A percentile compares a stretch with the other conserved stretches of the same genome.
phyloP scores from a whole-genome alignment of 2,797 vertebrate species.

The Sebastolobus alascanus region DNA sequence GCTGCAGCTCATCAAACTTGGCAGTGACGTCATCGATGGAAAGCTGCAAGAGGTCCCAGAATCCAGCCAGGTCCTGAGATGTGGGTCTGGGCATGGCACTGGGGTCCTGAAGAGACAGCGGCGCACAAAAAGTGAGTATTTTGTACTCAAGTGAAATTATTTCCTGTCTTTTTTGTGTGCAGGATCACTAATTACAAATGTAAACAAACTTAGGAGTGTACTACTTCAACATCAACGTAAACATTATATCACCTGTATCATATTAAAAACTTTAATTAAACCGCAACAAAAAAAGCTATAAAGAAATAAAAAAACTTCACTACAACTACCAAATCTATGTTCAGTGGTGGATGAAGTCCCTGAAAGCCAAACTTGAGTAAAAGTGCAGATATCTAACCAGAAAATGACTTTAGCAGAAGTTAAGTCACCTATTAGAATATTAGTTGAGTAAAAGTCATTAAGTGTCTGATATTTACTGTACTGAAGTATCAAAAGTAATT shows the following conservation, averaged over 20 bases:
- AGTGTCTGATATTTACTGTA: no score
- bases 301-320: background rate
- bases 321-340: background rate
- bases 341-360: no score
- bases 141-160: background rate
- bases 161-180: background rate
- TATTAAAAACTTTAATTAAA: background rate
- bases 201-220: background rate
- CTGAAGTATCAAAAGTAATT: no score
- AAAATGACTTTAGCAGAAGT: no score
- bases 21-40: conserved; percentile 99
- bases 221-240: no score
- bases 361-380: no score
- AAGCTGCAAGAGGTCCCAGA: conserved; percentile 99
- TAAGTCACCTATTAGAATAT: no score
- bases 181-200: background rate
- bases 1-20: conserved; percentile 98
- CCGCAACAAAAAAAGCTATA: background rate
- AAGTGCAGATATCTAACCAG: no score
- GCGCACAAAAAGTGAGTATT: background rate
- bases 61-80: conserved; percentile 97
- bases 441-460: no score
- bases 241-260: background rate
- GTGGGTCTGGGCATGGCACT: conserved; percentile 99
- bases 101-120: conserved; percentile 89